Conservation (phyloP, 2,113 vertebrate genomes). For the Sander vitreus region DNA sequence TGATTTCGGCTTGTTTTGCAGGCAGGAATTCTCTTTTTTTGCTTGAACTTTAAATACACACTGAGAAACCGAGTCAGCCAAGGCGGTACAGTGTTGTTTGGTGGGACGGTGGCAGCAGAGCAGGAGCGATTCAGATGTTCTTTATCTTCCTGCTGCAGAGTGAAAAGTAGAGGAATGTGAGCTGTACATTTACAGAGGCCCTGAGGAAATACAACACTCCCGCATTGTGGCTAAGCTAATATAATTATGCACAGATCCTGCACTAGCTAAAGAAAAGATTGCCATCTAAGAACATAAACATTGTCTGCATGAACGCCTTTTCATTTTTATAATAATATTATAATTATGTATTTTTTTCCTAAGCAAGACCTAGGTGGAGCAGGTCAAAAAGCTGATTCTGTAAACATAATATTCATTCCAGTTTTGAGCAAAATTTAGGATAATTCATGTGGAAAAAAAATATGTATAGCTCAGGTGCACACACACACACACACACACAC, state of each 20-base stretch:
- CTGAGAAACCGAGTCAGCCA: constrained; percentile 45
- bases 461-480: background rate
- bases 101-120: constrained; percentile 54
- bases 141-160: constrained; percentile 80
- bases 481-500: background rate
- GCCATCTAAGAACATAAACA: constrained; percentile 71
- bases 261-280: constrained; percentile 69
- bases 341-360: background rate
- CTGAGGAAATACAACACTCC: constrained; percentile 77
- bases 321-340: constrained; percentile 52
- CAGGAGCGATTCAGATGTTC: constrained; percentile 69
- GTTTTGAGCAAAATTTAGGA: constrained; percentile 14
- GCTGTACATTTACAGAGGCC: constrained; percentile 75
- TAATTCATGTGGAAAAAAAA: constrained; percentile 7
- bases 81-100: constrained; percentile 35
- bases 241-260: constrained; percentile 79
- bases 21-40: constrained; percentile 31
- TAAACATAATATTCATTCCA: constrained; percentile 42
- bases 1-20: constrained; percentile 43
- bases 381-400: constrained; percentile 29
- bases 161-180: constrained; percentile 78
- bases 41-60: constrained; percentile 39
- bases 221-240: constrained; percentile 76
- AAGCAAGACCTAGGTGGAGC: background rate
- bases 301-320: constrained; percentile 66